A percentile compares a stretch with the other conserved stretches of the same genome.
Conservation (phyloP, 2,797 vertebrate species). For the Channallabes apus region DNA sequence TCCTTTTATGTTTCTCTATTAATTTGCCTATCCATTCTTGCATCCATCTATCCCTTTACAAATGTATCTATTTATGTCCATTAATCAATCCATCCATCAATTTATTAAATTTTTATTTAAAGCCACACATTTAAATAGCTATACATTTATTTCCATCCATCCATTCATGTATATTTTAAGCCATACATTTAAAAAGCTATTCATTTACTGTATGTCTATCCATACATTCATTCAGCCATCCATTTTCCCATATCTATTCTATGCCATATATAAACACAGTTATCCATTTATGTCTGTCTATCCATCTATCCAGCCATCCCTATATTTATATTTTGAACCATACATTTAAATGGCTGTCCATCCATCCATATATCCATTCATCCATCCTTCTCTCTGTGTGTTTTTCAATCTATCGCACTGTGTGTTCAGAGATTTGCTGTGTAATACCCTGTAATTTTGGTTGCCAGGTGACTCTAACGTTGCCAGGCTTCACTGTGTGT, state of each 20-base stretch:
- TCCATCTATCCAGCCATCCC: not conserved
- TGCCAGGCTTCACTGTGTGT: conserved; percentile 64
- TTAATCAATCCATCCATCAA: not conserved
- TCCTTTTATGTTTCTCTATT: not conserved
- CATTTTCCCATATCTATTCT: not conserved
- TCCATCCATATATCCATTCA: not conserved
- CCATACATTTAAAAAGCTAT: not conserved
- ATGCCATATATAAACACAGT: not conserved
- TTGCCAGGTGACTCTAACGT: conserved; percentile 74
- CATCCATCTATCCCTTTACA: not conserved
- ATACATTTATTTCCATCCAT: not conserved
- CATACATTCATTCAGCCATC: not conserved
- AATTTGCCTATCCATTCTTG: not conserved
- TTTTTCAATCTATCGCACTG: conserved; percentile 5
- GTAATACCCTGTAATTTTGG: conserved; percentile 74
- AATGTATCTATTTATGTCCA: not conserved
- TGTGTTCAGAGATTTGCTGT: conserved; percentile 62
- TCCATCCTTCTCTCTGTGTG: not conserved
- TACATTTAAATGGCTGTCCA: not conserved
- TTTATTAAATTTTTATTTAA: not conserved
- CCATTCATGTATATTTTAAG: not conserved
- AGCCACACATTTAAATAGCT: not conserved
- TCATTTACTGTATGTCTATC: not conserved
- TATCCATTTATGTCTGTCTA: not conserved
- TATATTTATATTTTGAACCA: not conserved